Evolutionary conservation across 2,888 invertebrate genomes (phyloP).

Genomic region (Catocala fraxini): DNA sequence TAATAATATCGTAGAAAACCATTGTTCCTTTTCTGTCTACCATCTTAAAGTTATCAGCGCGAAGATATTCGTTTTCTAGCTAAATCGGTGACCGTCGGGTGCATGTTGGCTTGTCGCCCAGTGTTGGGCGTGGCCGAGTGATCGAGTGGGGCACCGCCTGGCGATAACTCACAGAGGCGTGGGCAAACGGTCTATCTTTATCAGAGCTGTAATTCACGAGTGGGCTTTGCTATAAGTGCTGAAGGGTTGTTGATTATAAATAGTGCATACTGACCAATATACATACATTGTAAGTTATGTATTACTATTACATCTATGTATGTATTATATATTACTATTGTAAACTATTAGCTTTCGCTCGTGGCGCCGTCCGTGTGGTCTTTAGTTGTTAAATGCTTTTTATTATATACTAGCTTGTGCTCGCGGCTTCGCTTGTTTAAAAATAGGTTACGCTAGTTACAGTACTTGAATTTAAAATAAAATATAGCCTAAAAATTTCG

Average conservation of each 20-base stretch:
- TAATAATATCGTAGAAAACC: too few species aligned
- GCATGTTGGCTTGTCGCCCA: constrained; percentile 53
- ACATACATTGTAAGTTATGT: too few species aligned
- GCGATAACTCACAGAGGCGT: constrained; percentile 49
- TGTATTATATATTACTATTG: too few species aligned
- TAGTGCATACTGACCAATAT: background rate
- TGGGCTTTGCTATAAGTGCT: background rate
- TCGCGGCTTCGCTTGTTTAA: too few species aligned
- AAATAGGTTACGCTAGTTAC: too few species aligned
- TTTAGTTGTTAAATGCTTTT: too few species aligned
- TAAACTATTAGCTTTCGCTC: too few species aligned
- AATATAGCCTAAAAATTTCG: too few species aligned
- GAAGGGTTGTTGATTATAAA: constrained; percentile 1
- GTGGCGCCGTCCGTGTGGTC: too few species aligned
- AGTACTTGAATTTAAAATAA: too few species aligned
- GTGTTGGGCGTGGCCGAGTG: constrained; percentile 45
- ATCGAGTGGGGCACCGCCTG: constrained; percentile 50
- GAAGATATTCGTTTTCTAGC: constrained; percentile 23
- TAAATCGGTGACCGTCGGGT: constrained; percentile 46
- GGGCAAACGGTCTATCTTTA: constrained; percentile 27
- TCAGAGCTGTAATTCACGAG: constrained; percentile 14
- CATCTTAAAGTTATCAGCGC: constrained; percentile 4
- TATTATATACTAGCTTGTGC: too few species aligned
- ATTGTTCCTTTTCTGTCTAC: constrained; percentile 12
- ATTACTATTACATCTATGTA: too few species aligned